These are phyloP conservation scores for Dunckerocampus dactyliophorus DNA, from an alignment of 2,113 vertebrate species.

Conservation along the genomic window DNA sequence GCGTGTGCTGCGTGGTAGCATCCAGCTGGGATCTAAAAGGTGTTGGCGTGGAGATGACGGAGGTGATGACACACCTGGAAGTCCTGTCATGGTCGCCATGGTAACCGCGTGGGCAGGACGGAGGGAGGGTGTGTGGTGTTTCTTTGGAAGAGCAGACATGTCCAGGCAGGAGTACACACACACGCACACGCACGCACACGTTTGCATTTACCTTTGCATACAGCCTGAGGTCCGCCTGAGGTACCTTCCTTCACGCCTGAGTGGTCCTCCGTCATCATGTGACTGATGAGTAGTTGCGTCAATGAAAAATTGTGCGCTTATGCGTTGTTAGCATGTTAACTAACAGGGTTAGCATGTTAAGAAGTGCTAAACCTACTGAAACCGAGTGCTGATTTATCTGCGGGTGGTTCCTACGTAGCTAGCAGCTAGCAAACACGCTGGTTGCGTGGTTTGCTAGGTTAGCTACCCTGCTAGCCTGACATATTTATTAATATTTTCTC, in stretches of 20 bases:
- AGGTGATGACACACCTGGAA: constrained; percentile 26
- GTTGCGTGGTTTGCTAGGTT: too few relatives aligned
- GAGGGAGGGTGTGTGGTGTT: background rate
- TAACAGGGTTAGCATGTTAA: too few relatives aligned
- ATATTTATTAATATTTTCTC: too few relatives aligned
- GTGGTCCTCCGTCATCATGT: background rate
- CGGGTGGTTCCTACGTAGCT: too few relatives aligned
- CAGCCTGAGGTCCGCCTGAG: constrained; percentile 38
- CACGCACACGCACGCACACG: constrained; percentile 21
- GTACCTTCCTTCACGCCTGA: constrained; percentile 4
- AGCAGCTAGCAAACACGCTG: too few relatives aligned
- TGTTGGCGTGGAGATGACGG: background rate
- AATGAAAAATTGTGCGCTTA: too few relatives aligned
- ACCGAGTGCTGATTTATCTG: too few relatives aligned
- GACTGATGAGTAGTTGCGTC: too few relatives aligned
- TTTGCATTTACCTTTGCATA: constrained; percentile 56
- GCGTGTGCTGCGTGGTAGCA: background rate
- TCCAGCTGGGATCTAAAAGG: background rate
- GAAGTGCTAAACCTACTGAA: too few relatives aligned
- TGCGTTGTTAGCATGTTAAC: too few relatives aligned
- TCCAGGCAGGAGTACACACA: constrained; percentile 24
- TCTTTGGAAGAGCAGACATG: constrained; percentile 19
- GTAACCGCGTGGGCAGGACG: background rate
- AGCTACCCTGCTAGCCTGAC: too few relatives aligned
- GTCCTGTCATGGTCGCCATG: background rate